Conservation (phyloP, 1,140 invertebrate species). For the Hycleus phaleratus region DNA sequence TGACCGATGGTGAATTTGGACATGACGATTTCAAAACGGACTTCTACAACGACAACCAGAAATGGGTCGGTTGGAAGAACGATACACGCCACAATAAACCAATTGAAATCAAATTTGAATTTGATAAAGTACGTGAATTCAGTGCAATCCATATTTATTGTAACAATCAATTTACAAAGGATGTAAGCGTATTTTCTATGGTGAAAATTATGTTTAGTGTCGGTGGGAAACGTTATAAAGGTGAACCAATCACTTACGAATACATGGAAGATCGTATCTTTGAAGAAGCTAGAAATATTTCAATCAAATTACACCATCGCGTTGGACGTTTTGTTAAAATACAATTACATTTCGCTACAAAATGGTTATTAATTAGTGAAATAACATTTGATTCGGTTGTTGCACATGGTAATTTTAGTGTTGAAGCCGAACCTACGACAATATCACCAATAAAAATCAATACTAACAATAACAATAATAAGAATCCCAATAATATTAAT, state of each 20-base stretch:
- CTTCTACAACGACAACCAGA: constrained; percentile 55
- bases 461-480: background rate
- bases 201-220: constrained; percentile 61
- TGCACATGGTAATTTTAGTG: constrained; percentile 64
- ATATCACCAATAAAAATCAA: constrained; percentile 44
- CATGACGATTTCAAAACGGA: constrained; percentile 65
- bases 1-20: constrained; percentile 60
- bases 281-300: constrained; percentile 58
- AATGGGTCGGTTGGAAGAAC: constrained; percentile 91
- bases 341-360: constrained; percentile 69
- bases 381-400: constrained; percentile 69
- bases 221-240: constrained; percentile 57
- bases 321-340: constrained; percentile 71
- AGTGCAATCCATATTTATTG: constrained; percentile 73
- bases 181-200: constrained; percentile 63
- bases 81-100: constrained; percentile 58
- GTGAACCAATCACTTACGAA: constrained; percentile 52
- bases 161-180: constrained; percentile 73
- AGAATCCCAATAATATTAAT: too few relatives aligned
- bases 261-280: constrained; percentile 52
- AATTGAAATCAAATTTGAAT: constrained; percentile 77
- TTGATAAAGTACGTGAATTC: constrained; percentile 81
- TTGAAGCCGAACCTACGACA: constrained; percentile 44
- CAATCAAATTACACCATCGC: constrained; percentile 65
- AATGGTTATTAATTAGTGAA: constrained; percentile 86